phyloP scores from a whole-genome alignment of 2,797 vertebrate species.

The Craterocephalus amniculus region DNA sequence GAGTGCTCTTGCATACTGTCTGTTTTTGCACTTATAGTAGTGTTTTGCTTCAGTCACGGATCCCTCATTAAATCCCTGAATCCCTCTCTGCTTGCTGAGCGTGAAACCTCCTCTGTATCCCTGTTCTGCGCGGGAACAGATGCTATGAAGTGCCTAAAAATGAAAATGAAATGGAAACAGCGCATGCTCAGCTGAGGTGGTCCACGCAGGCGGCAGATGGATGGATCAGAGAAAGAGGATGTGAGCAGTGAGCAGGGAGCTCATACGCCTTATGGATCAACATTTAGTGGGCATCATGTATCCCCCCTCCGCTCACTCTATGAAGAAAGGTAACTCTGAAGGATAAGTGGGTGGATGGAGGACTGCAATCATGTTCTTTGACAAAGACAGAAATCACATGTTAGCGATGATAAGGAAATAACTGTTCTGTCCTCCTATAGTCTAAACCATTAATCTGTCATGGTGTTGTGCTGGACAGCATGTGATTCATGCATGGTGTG shows the following conservation, averaged over 20 bases:
- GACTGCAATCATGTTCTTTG: slow-evolving; percentile 66
- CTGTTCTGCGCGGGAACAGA: slow-evolving; percentile 29
- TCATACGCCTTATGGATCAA: slow-evolving; percentile 78
- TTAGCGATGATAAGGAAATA: slow-evolving; percentile 47
- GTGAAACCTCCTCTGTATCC: slow-evolving; percentile 45
- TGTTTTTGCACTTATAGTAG: slow-evolving; percentile 5
- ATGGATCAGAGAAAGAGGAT: slow-evolving; percentile 63
- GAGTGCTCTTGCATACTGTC: background rate
- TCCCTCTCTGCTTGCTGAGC: slow-evolving; percentile 17
- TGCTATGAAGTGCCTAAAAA: slow-evolving; percentile 44
- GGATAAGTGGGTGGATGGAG: slow-evolving; percentile 71
- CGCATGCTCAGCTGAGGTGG: slow-evolving; percentile 49
- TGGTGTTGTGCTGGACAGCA: slow-evolving; percentile 24
- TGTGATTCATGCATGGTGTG: slow-evolving; percentile 49
- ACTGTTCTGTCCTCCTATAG: slow-evolving; percentile 37
- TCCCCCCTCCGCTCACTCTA: slow-evolving; percentile 10
- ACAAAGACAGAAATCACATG: slow-evolving; percentile 55
- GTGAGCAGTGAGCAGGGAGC: slow-evolving; percentile 64
- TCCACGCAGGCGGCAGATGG: slow-evolving; percentile 65
- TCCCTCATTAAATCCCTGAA: slow-evolving; percentile 14
- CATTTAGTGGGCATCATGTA: slow-evolving; percentile 68
- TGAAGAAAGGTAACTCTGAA: slow-evolving; percentile 43
- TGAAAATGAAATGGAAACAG: slow-evolving; percentile 50
- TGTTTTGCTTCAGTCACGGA: background rate
- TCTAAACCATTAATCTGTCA: slow-evolving; percentile 11